Evolutionary conservation across 2,797 vertebrate species (phyloP).

Genomic region (Acanthopagrus latus): DNA sequence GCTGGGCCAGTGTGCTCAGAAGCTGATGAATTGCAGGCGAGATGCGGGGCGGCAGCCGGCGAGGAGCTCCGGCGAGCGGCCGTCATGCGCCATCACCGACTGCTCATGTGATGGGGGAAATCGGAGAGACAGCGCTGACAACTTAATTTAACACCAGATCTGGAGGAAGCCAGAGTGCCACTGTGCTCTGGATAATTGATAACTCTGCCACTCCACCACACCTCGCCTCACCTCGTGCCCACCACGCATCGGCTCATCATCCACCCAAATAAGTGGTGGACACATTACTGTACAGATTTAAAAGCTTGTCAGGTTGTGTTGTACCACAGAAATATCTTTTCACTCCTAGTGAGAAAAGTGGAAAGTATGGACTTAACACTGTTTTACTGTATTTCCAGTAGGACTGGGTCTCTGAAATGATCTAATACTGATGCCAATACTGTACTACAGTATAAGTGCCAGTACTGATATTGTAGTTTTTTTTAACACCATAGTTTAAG

Average conservation of each 20-base stretch:
- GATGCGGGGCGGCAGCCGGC: conserved; percentile 90
- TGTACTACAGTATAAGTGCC: not conserved
- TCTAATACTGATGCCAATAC: not conserved
- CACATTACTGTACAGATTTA: conserved; percentile 44
- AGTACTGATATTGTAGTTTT: not conserved
- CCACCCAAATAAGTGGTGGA: conserved; percentile 49
- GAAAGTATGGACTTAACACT: not conserved
- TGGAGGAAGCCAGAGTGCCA: conserved; percentile 85
- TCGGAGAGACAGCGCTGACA: conserved; percentile 89
- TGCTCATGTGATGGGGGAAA: conserved; percentile 84
- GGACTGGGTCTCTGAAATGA: not conserved
- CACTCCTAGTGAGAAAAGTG: not conserved
- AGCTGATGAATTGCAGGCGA: conserved; percentile 90
- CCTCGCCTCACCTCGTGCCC: conserved; percentile 67
- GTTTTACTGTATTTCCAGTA: not conserved
- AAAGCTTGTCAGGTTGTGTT: conserved; percentile 41
- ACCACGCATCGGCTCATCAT: conserved; percentile 52
- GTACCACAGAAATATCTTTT: conserved; percentile 24
- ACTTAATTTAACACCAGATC: conserved; percentile 89
- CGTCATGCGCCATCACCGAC: conserved; percentile 87
- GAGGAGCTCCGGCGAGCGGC: conserved; percentile 87
- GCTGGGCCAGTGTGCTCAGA: conserved; percentile 73
- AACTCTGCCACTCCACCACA: conserved; percentile 76
- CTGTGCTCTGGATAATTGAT: conserved; percentile 88
- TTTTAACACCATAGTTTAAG: not conserved